Evolutionary conservation across 1,140 invertebrate species (phyloP).

Genomic region (Anagrus nilaparvatae): DNA sequence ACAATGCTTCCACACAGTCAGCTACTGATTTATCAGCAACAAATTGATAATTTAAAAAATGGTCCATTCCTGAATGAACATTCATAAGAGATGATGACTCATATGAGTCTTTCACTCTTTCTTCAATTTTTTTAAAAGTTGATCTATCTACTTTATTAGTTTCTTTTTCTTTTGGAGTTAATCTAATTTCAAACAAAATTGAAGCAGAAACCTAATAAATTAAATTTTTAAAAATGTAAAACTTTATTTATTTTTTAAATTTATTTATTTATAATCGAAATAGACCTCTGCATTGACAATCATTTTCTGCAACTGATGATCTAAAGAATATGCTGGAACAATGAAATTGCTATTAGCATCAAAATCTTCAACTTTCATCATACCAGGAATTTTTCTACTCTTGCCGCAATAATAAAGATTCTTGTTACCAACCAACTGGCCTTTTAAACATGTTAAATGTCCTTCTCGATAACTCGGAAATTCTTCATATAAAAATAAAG

Average conservation of each 20-base stretch:
- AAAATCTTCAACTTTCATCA: constrained; percentile 56
- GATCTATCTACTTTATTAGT: no score
- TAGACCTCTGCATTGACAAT: constrained; percentile 24
- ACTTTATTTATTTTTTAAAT: constrained; percentile 5
- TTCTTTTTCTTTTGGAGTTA: constrained; percentile 36
- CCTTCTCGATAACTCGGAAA: constrained; percentile 67
- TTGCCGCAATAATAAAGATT: constrained; percentile 62
- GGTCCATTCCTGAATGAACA: constrained; percentile 33
- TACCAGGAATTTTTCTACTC: constrained; percentile 43
- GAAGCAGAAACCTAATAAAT: constrained; percentile 29
- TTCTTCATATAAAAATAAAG: constrained; percentile 59
- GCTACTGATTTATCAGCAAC: constrained; percentile 58
- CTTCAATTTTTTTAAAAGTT: constrained; percentile 23
- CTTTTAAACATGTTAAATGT: constrained; percentile 62
- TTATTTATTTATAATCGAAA: neutral
- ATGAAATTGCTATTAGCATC: constrained; percentile 55
- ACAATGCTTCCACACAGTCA: constrained; percentile 74
- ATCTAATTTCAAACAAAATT: constrained; percentile 37
- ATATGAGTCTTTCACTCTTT: no score
- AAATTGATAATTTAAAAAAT: constrained; percentile 39
- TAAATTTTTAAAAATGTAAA: no score
- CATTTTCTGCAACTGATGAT: constrained; percentile 21
- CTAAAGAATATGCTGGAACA: constrained; percentile 46
- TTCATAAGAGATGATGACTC: no score
- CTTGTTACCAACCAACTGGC: constrained; percentile 69